Evolutionary conservation across 2,888 invertebrate genomes (phyloP).

Genomic region (Sylvicola cinctus): DNA sequence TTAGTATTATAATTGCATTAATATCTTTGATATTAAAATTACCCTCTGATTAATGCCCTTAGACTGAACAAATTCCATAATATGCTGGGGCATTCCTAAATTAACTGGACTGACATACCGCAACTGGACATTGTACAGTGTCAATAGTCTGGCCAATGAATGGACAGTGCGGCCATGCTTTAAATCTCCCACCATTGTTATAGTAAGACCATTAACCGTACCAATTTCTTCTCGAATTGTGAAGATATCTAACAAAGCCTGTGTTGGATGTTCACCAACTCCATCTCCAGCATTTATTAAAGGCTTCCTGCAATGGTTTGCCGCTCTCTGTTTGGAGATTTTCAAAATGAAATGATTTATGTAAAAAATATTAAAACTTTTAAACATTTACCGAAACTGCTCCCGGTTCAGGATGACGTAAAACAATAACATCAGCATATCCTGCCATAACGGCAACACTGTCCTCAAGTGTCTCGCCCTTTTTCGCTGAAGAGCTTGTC

Average conservation of each 20-base stretch:
- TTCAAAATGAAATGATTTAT: conserved; percentile 10
- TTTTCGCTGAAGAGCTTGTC: conserved; percentile 78
- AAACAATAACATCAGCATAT: conserved; percentile 82
- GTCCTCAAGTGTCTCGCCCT: conserved; percentile 89
- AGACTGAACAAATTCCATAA: conserved; percentile 54
- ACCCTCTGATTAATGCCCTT: conserved; percentile 62
- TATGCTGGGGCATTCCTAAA: conserved; percentile 78
- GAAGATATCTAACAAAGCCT: conserved; percentile 91
- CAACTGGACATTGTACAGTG: conserved; percentile 81
- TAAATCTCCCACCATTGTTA: conserved; percentile 95
- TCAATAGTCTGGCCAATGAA: conserved; percentile 81
- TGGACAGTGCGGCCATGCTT: conserved; percentile 97
- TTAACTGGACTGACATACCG: conserved; percentile 77
- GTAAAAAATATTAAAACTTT: conserved; percentile 1
- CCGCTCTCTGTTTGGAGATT: conserved; percentile 40
- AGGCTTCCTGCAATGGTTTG: conserved; percentile 66
- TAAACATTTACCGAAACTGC: conserved; percentile 57
- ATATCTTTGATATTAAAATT: neutral
- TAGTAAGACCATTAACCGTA: conserved; percentile 90
- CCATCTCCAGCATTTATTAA: conserved; percentile 98
- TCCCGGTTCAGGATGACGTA: conserved; percentile 84
- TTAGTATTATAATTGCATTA: neutral
- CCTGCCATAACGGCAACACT: conserved; percentile 73
- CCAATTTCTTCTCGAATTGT: conserved; percentile 98
- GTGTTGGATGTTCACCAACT: conserved; percentile 91